phyloP scores from a whole-genome alignment of 1,140 invertebrate genomes.

The Trichonephila clavipes region DNA sequence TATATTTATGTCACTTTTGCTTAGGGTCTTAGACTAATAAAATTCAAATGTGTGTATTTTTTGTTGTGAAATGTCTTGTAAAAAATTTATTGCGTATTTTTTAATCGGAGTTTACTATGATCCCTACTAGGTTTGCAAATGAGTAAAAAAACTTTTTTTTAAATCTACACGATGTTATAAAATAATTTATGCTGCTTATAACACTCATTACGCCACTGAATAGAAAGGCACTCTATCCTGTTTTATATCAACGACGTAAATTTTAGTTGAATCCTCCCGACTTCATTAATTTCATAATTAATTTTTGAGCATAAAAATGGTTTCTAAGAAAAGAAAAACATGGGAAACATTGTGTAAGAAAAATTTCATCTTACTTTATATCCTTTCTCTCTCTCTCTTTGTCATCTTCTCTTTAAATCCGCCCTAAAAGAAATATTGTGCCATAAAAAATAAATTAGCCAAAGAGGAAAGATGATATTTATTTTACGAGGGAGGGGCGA shows the following conservation, averaged over 20 bases:
- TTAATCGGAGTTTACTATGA: too few relatives aligned
- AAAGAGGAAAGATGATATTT: neutral
- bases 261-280: neutral
- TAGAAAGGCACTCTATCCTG: neutral
- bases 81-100: too few relatives aligned
- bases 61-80: too few relatives aligned
- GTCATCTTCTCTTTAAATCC: neutral
- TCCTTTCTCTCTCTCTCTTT: neutral
- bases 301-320: conserved; percentile 3
- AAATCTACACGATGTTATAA: too few relatives aligned
- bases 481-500: neutral
- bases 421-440: neutral
- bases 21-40: too few relatives aligned
- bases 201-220: too few relatives aligned
- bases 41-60: too few relatives aligned
- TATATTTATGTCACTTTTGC: too few relatives aligned
- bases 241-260: neutral
- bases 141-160: too few relatives aligned
- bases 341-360: neutral
- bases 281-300: conserved; percentile 39
- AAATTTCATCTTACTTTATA: neutral
- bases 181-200: too few relatives aligned
- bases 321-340: neutral
- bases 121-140: too few relatives aligned
- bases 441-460: neutral